Conservation (phyloP, 1,140 invertebrate genomes). For the Macrocentrus cingulum region DNA sequence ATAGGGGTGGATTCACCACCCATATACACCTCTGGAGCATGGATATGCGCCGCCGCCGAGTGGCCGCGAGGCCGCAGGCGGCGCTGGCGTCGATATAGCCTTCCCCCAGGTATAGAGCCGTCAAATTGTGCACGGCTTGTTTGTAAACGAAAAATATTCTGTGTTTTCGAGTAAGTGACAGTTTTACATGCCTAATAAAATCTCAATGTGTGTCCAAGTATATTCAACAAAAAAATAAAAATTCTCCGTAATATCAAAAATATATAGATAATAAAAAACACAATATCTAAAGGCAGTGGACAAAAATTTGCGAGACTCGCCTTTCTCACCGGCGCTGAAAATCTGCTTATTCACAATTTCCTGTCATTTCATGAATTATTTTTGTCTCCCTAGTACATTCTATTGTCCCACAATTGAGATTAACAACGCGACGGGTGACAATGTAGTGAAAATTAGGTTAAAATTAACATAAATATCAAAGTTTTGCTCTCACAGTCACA, state of each 20-base stretch:
- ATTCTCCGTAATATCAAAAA: no score
- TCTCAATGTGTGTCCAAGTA: no score
- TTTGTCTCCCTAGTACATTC: not conserved
- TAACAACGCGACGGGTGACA: no score
- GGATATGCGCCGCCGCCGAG: not conserved
- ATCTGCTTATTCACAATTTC: not conserved
- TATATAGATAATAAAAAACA: no score
- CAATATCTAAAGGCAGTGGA: no score
- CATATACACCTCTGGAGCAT: not conserved
- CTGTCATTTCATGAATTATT: slow-evolving; percentile 5
- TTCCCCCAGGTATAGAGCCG: slow-evolving; percentile 16
- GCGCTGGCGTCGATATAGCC: slow-evolving; percentile 4
- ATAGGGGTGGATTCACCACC: not conserved
- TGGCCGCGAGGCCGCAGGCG: not conserved
- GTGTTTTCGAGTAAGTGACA: not conserved
- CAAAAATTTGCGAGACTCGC: not conserved
- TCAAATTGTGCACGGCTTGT: slow-evolving; percentile 21
- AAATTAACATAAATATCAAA: not conserved
- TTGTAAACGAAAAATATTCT: slow-evolving; percentile 19
- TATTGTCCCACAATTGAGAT: not conserved
- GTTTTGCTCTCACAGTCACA: no score
- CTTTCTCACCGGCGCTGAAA: not conserved
- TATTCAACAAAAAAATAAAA: no score
- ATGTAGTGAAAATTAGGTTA: no score
- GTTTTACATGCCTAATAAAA: no score